Evolutionary conservation across 2,113 vertebrate species (phyloP).

Genomic region (Microcebus lehilahytsara): DNA sequence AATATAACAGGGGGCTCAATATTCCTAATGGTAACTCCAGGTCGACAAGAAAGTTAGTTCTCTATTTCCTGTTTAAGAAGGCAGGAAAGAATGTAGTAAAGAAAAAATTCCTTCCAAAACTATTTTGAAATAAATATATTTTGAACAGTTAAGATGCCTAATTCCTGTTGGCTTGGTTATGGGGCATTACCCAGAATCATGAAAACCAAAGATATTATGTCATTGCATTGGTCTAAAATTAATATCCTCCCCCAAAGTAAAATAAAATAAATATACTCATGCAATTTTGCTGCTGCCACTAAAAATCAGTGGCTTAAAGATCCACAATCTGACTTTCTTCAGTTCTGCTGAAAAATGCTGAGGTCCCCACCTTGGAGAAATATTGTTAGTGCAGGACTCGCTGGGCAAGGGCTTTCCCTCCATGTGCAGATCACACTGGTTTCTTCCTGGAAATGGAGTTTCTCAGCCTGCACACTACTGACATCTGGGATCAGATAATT

Average conservation of each 20-base stretch:
- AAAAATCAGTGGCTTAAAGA: not conserved
- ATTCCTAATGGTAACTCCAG: not conserved
- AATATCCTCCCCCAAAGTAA: not conserved
- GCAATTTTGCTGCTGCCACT: not conserved
- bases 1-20: too few species aligned
- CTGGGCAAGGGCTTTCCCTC: not conserved
- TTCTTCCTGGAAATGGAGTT: not conserved
- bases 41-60: not conserved
- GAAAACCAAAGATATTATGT: not conserved
- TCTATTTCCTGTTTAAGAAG: not conserved
- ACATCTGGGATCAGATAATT: not conserved
- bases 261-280: not conserved
- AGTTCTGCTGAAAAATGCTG: not conserved
- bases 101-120: not conserved
- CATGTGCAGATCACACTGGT: not conserved
- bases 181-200: not conserved
- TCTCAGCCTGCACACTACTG: rapidly evolving
- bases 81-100: not conserved
- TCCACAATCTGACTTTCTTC: not conserved
- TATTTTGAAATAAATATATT: not conserved
- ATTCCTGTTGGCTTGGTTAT: not conserved
- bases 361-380: not conserved
- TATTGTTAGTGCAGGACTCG: too few species aligned
- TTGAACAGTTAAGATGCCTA: not conserved
- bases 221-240: not conserved